Evolutionary conservation across 2,113 vertebrate species (phyloP), one percentile per base, ranked within the genome.

Genomic region (Psephotus haematonotus): DNA sequence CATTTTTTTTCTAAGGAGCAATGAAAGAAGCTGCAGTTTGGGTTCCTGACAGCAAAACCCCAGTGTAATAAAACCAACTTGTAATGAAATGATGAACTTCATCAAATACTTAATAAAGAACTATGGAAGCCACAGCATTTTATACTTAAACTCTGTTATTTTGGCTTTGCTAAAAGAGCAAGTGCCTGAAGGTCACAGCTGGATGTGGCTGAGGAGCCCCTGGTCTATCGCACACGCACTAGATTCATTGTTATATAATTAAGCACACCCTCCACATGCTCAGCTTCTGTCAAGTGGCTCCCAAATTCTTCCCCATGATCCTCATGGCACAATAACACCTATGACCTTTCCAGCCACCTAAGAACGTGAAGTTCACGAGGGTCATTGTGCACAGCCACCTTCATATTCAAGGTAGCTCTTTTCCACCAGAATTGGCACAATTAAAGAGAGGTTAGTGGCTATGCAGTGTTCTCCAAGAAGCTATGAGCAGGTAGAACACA

Each of bases 91-190:
- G 80, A 97, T 97, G 78, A 86, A 96, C 94, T 95, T 98, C 29
- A 94, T 97, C 92, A 93, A 97, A 95, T 97, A 97, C 96, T 98
- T 97, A 97, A 97, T 97, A 98, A 98, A 98, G 90, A 94, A 93
- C 92, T 93, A 95, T 70, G 82, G 97, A 97, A 97, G 92, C 69
- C 93, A 94, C 88, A 94, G 79, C 59, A 57, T 95, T 97, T 97
- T 95, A 95, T 95, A 95, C 77, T 96, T 88, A 70, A 86, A 60
- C 79, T 97, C 82, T 64, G 63, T 75, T 86, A 53, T 33, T 67
- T 81, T 92, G 78, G 83, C 55, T 82, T 63, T 53, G n/a, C 44
- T 44, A 10, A 59, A 59, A 23, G 22, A 35, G 57, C 57, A 24
- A 35, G 22, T 59, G 29, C 22, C 10, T 22, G 33, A 20, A 17